Base-by-base conservation (phyloP, 2,888 invertebrate genomes). In the Tinea pellionella region DNA sequence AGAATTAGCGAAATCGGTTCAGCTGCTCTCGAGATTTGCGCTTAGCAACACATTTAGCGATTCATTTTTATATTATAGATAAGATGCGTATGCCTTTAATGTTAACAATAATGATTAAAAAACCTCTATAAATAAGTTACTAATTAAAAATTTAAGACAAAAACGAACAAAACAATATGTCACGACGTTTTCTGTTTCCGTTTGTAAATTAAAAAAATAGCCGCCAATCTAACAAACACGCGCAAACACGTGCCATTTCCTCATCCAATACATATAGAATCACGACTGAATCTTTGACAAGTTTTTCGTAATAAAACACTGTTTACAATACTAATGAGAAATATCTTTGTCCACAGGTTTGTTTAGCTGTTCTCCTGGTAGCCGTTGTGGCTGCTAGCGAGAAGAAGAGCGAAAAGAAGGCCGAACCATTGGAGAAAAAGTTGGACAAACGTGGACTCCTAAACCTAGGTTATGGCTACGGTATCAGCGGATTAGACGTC, bases 371-470 rank as follows among this genome's bases (percentile, higher is more conserved):
- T 89, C 90, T 94, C 88, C 92, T 94, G 88, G 89, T 90, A 85
- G 93, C 92, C 78, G 93, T 90, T 68, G 90, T 91, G 89, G 91
- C 92, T 79, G 89, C 90, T 77, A 89, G 90, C 88, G 90, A 91
- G 88, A 90, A 90, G 77, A 77, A 82, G 66, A 81, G 83, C 75
- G 80, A 81, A 64, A 87, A 88, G 71, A 88, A 88, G 75, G 89
- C 89, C 68, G 88, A 89, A 68, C 88, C 90, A 61, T 77, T 90
- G 66, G 92, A 92, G 64, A 93, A 94, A 89, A 94, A 94, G 78
- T 89, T 93, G 77, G 93, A 93, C 83, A 94, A 95, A 81, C 92
- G 94, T 67, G 94, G 94, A 66, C 90, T 94, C 68, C 88, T 93
- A 62, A 91, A 92, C 74, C 88, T 94, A 73, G 94, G 94, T 67